Base-by-base conservation (phyloP, 2,113 vertebrate genomes). In the Edolisoma coerulescens region DNA sequence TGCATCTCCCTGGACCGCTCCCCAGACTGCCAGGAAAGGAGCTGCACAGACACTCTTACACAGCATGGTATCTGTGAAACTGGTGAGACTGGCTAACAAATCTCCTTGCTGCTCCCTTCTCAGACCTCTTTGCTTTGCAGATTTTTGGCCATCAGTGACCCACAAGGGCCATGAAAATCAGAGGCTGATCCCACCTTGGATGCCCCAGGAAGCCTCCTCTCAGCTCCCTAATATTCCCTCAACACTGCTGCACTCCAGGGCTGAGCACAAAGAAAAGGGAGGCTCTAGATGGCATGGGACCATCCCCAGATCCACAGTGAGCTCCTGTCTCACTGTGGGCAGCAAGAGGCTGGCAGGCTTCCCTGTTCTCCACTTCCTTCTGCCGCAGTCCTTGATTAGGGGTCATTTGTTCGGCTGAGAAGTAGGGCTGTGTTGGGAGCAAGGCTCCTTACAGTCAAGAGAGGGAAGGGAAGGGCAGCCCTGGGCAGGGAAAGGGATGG, bases 291-390 rank as follows among this genome's bases (percentile, higher is more conserved):
- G 0, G 1, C 26, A 17, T 2, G 44, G 47, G 50, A 79, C 11
- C 42, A 67, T 45, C 20, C 44, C 13, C 44, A 91, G 59, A 77
- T 41, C 59, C 54, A 89, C 26, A 64, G 76, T 18, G 59, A 64
- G 35, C 82, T 97, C 84, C 94, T 30, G 42, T 61, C 74, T 60
- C 77, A 60, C 65, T 26, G 18, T 9, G 13, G 64, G 50, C 94
- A 93, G 71, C 1, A 1, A 78, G 74, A 92, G 59, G 67, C 6
- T 6, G 28, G 17, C 37, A 75, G 47, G 37, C 23, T 75, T 23
- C 4, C 2, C 21, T 2, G 0, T 37, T 81, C 53, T 73, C n/a
- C 45, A 27, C 52, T 45, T 49, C 16, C 28, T 27, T 39, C 50
- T 77, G 65, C 70, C 67, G 75, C 56, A 75, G 61, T 19, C 50